Conservation (phyloP, 2,888 invertebrate genomes). For the Mantis religiosa region DNA sequence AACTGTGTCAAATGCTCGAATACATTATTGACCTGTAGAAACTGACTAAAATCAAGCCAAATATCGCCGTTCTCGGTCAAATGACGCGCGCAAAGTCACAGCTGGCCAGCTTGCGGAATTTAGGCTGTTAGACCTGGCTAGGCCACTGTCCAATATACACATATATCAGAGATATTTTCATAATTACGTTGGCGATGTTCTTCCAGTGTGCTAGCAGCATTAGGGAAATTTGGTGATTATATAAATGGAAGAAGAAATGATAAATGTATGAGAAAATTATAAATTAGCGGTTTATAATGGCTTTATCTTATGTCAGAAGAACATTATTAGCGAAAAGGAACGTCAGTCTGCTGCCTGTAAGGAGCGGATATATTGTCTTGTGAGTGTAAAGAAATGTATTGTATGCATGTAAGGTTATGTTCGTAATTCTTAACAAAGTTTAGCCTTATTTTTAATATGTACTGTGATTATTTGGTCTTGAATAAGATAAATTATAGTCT, state of each 20-base stretch:
- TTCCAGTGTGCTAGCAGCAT: background rate
- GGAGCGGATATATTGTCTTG: slow-evolving; percentile 66
- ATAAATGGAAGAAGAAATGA: background rate
- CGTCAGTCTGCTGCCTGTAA: slow-evolving; percentile 28
- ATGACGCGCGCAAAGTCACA: too few relatives aligned
- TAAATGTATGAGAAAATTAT: background rate
- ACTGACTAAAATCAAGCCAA: too few relatives aligned
- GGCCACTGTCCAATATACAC: too few relatives aligned
- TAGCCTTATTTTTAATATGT: too few relatives aligned
- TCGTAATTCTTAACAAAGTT: background rate
- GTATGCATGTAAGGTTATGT: background rate
- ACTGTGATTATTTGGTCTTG: too few relatives aligned
- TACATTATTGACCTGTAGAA: too few relatives aligned
- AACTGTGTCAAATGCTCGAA: too few relatives aligned
- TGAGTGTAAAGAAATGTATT: slow-evolving; percentile 47
- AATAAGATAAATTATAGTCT: too few relatives aligned
- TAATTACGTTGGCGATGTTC: background rate
- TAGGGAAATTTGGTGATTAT: background rate
- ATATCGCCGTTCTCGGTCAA: too few relatives aligned
- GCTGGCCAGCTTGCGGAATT: too few relatives aligned
- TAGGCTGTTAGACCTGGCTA: too few relatives aligned
- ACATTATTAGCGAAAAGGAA: background rate
- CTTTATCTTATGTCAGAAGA: background rate
- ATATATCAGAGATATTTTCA: background rate
- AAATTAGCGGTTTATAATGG: background rate